Base-by-base conservation (phyloP, 2,888 invertebrate species). In the Parascotia fuliginaria region DNA sequence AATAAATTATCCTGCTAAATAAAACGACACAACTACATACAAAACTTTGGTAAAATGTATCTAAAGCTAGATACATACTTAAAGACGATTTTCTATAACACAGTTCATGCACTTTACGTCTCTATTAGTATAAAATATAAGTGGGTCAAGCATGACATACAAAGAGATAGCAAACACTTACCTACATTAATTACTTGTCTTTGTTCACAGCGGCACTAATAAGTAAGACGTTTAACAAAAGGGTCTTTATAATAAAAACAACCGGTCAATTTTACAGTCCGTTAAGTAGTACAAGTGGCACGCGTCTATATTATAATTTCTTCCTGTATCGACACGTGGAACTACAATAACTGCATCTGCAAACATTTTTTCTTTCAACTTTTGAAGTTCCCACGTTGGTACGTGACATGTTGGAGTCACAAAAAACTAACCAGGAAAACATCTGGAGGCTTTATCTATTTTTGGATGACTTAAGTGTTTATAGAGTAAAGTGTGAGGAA, bases 271-370 rank as follows among this genome's bases (percentile, higher is more conserved):
- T 87, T 85, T 79, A 89, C 83, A 77, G 83, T 78, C 81, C 74
- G 81, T 81, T 87, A 69, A 57, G 59, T 15, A 61, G 67, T 73
- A 72, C 83, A 84, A 88, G 82, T 83, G 87, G 87, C 88, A 89
- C 89, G 89, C 81, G 88, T 79, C 83, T 46, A 49, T 52, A 77
- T 78, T 77, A 75, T 70, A 61, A 65, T 64, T 71, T 73, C 83
- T 86, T 89, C 87, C 88, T 85, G 87, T 84, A 55, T 12, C 79
- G 86, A 83, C 90, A 89, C 84, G 85, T 88, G 89, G 73, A 70
- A 55, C 55, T 40, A 47, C 52, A 51, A 65, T 60, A 65, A 67
- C 81, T 65, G 77, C 89, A 89, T 85, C 83, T 90, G 89, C 76
- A 62, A 65, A 55, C 52, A 45, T 43, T 52, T 80, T 87, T 77